Conservation (phyloP, 2,888 invertebrate species). For the Diarsia brunnea region DNA sequence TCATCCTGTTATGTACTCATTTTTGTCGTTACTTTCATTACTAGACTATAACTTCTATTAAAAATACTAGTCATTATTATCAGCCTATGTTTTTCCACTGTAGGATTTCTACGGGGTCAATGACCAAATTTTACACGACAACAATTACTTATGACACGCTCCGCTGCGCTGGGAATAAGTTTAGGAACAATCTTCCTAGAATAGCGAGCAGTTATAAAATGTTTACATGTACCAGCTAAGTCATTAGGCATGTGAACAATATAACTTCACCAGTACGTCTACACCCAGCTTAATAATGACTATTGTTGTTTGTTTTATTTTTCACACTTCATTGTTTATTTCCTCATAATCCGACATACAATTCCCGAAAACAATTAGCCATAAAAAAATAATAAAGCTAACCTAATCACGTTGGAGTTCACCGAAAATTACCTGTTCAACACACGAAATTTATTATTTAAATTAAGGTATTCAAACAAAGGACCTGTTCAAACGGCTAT, state of each 20-base stretch:
- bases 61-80: too few relatives aligned
- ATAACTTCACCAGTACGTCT: neutral
- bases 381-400: slow-evolving; percentile 51
- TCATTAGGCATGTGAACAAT: neutral
- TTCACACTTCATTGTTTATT: slow-evolving; percentile 15
- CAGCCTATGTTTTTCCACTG: neutral
- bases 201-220: neutral
- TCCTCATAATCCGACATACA: slow-evolving; percentile 22
- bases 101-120: neutral
- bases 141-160: neutral
- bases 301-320: slow-evolving; percentile 13
- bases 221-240: neutral
- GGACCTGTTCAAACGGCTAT: slow-evolving; percentile 64
- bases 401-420: slow-evolving; percentile 48
- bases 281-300: neutral
- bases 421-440: slow-evolving; percentile 59
- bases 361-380: slow-evolving; percentile 55
- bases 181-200: neutral
- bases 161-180: neutral
- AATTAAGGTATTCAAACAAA: slow-evolving; percentile 72
- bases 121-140: neutral
- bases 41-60: too few relatives aligned
- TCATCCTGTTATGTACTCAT: too few relatives aligned
- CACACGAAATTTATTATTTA: slow-evolving; percentile 69
- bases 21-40: too few relatives aligned